Percentiles rank a stretch among this genome's conserved stretches.
These are phyloP conservation scores for Loxodonta africana DNA, from an alignment of 2,113 vertebrate species.

Conservation along the genomic window DNA sequence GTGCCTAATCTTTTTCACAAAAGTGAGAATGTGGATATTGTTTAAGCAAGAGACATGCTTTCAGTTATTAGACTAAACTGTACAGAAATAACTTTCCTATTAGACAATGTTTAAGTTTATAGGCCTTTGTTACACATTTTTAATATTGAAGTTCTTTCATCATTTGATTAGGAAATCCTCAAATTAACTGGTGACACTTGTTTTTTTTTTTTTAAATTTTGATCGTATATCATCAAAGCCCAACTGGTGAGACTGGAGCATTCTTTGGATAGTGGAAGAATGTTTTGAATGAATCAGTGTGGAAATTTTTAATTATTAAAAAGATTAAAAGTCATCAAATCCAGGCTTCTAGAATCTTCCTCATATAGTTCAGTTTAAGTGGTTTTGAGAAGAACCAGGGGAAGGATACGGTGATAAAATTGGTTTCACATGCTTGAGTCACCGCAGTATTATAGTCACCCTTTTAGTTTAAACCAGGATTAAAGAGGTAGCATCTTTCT, in stretches of 20 bases:
- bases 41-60: slow-evolving; percentile 68
- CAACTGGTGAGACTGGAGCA: not conserved
- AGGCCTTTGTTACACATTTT: slow-evolving; percentile 42
- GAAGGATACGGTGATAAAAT: not conserved
- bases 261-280: not conserved
- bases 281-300: not conserved
- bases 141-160: slow-evolving; percentile 59
- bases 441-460: not conserved
- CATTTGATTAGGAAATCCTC: slow-evolving; percentile 17
- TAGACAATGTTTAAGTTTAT: slow-evolving; percentile 38
- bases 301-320: slow-evolving; percentile 15
- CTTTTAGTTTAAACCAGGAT: slow-evolving; percentile 31
- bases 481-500: not conserved
- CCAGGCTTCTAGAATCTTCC: not conserved
- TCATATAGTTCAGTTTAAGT: not conserved
- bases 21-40: slow-evolving; percentile 70
- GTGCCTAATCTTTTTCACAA: slow-evolving; percentile 66
- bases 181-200: not conserved
- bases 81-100: slow-evolving; percentile 14
- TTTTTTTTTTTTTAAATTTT: not conserved
- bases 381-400: not conserved
- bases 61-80: slow-evolving; percentile 59
- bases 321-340: not conserved
- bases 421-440: not conserved
- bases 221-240: not conserved